phyloP scores from a whole-genome alignment of 2,888 invertebrate genomes.

The Nymphalis polychloros region DNA sequence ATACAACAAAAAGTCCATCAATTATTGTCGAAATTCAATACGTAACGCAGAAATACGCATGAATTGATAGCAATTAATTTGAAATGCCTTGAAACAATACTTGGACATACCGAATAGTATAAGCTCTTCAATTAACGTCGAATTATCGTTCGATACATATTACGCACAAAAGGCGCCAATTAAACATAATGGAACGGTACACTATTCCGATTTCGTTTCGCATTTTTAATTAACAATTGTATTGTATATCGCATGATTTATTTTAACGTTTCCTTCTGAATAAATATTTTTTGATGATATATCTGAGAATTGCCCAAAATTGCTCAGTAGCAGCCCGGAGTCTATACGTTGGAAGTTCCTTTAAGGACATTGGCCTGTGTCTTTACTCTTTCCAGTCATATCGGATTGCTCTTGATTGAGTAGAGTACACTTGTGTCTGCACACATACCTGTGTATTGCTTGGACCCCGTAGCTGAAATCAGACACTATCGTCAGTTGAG shows the following conservation, averaged over 20 bases:
- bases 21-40: too few species aligned
- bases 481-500: too few species aligned
- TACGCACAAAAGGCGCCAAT: slow-evolving; percentile 39
- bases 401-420: too few species aligned
- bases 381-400: too few species aligned
- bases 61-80: slow-evolving; percentile 19
- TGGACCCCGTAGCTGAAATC: too few species aligned
- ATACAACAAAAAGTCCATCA: too few species aligned
- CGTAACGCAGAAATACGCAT: background rate
- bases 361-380: too few species aligned
- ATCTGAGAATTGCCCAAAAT: too few species aligned
- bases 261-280: background rate
- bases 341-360: too few species aligned
- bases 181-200: slow-evolving; percentile 34
- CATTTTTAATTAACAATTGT: slow-evolving; percentile 39
- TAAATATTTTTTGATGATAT: slow-evolving; percentile 1
- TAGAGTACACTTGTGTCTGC: too few species aligned
- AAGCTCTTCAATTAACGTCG: slow-evolving; percentile 32
- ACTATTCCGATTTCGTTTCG: slow-evolving; percentile 20
- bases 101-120: slow-evolving; percentile 10
- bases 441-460: too few species aligned
- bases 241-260: slow-evolving; percentile 16
- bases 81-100: slow-evolving; percentile 20
- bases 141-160: slow-evolving; percentile 35
- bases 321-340: too few species aligned